Base-by-base conservation (phyloP, 2,888 invertebrate genomes). In the Tineola bisselliella region DNA sequence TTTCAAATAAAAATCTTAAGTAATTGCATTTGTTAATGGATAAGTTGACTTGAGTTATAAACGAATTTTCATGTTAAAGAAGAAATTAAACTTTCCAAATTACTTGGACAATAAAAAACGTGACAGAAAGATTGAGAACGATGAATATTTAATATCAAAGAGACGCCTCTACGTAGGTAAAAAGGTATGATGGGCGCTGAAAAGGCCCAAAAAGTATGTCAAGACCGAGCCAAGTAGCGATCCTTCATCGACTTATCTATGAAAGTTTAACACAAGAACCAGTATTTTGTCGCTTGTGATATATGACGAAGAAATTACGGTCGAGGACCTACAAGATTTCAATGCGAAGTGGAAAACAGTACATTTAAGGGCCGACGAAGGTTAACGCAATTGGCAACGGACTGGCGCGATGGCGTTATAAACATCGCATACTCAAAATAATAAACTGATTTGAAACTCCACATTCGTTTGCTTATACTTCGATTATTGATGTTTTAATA, bases 381-480 rank as follows among this genome's bases (percentile, higher is more conserved):
- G 64, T 61, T 60, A 48, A 61, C 62, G 63, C 65, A 69, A 65
- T 67, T 64, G 66, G 65, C 63, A 66, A 65, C 65, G 54, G 64
- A 8, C 15, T 8, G 44, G 44, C 44, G n/a, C n/a, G n/a, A n/a
- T n/a, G 54, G 11, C 56, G 25, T 10, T n/a, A 56, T 38, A 38
- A 38, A 38, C 38, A 38, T n/a, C 10, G 38, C 38, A 38, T 6
- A 38, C 18, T 18, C 18, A 18, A 48, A 48, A 44, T 44, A 15
- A n/a, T 44, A 15, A 44, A 48, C 48, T 10, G 48, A 38, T 38
- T 38, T 38, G 11, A 38, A 38, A 38, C 38, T 38, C 38, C 38
- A 38, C 38, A 38, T 12, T 38, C 38, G 1, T 38, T n/a, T 38
- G 38, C 10, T 38, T 38, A 38, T 38, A 38, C 6, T 38, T 12